Evolutionary conservation across 2,797 vertebrate genomes (phyloP).

Genomic region (Sebastes hubbsi): DNA sequence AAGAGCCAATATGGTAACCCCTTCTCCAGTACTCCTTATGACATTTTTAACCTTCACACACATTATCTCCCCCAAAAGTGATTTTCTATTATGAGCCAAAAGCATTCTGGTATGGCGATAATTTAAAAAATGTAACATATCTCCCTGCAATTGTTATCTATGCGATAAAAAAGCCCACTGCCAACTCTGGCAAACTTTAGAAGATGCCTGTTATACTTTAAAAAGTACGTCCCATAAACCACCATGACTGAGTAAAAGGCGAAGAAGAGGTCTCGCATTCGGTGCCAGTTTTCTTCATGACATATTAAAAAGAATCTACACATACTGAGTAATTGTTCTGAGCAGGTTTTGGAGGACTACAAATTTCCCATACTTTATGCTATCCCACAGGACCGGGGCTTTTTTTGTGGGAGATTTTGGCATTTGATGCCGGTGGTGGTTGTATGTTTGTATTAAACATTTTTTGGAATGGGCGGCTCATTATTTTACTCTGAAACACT

Average conservation of each 20-base stretch:
- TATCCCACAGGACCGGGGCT: constrained; percentile 45
- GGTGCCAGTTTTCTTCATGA: constrained; percentile 34
- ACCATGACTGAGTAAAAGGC: constrained; percentile 24
- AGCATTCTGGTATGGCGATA: constrained; percentile 20
- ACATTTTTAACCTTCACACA: constrained; percentile 54
- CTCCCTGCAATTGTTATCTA: background rate
- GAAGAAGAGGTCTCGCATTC: constrained; percentile 20
- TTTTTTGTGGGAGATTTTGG: constrained; percentile 57
- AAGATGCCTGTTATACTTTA: constrained; percentile 6
- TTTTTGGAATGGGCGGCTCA: constrained; percentile 66
- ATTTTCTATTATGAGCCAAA: constrained; percentile 37
- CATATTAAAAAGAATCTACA: constrained; percentile 49
- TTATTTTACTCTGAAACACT: constrained; percentile 70
- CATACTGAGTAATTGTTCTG: constrained; percentile 41
- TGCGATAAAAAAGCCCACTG: background rate
- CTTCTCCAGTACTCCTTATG: constrained; percentile 41
- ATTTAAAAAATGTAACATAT: constrained; percentile 39
- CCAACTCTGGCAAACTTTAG: constrained; percentile 20
- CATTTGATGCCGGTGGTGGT: constrained; percentile 52
- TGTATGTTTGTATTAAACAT: constrained; percentile 70
- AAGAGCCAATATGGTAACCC: constrained; percentile 36
- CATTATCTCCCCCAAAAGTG: constrained; percentile 46
- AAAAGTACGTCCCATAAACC: constrained; percentile 13
- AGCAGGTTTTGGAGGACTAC: constrained; percentile 33
- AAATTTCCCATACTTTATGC: constrained; percentile 56